Percentiles rank a stretch among this genome's conserved stretches.
Conservation (phyloP, 2,113 vertebrate genomes). For the Otocyon megalotis region DNA sequence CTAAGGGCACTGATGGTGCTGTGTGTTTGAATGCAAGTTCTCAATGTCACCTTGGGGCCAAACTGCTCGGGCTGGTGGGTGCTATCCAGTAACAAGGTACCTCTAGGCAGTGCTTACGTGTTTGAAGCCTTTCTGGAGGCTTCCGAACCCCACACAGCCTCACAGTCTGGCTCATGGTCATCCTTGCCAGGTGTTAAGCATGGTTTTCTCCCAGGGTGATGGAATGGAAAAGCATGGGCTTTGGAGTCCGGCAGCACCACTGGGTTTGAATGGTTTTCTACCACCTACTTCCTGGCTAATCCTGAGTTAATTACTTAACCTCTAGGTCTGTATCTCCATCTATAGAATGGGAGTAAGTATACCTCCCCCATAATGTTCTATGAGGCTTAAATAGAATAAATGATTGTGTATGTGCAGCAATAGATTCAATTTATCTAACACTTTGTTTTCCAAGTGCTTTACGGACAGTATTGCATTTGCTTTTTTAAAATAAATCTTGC, state of each 20-base stretch:
- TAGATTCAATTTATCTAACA: background rate
- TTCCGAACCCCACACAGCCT: background rate
- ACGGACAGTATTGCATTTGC: background rate
- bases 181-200: background rate
- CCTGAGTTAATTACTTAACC: background rate
- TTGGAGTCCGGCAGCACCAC: background rate
- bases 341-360: background rate
- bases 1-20: background rate
- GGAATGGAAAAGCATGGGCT: background rate
- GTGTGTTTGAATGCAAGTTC: background rate
- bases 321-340: background rate
- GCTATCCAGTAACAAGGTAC: background rate
- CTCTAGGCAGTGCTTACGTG: background rate
- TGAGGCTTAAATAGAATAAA: constrained; percentile 18
- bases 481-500: constrained; percentile 43
- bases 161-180: background rate
- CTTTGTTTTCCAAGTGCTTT: background rate
- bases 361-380: background rate
- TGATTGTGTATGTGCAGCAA: background rate
- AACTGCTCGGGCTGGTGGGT: background rate
- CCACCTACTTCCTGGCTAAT: background rate
- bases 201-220: background rate
- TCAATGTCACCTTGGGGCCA: background rate
- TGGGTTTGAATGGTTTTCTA: background rate
- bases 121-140: background rate